Evolutionary conservation across 2,113 vertebrate genomes (phyloP).

Genomic region (Gymnarchus niloticus): DNA sequence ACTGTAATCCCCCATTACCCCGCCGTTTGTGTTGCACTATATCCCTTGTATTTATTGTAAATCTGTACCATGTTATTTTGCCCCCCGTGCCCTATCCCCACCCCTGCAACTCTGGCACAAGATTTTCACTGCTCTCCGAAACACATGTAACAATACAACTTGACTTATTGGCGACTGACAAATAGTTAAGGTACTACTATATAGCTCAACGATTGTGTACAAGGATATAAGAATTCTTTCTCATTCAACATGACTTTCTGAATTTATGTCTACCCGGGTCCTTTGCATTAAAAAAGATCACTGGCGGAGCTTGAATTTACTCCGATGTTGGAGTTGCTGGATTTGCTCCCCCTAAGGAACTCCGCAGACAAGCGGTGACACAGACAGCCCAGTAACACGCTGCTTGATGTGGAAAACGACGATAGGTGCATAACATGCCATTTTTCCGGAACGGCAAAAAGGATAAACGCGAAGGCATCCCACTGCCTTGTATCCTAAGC

Average conservation of each 20-base stretch:
- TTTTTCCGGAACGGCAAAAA: constrained; percentile 22
- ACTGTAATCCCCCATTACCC: no score
- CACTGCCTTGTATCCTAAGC: constrained; percentile 37
- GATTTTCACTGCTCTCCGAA: constrained; percentile 42
- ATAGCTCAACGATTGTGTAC: constrained; percentile 58
- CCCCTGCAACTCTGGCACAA: no score
- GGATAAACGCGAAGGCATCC: constrained; percentile 37
- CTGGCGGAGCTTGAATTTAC: constrained; percentile 42
- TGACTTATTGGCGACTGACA: constrained; percentile 53
- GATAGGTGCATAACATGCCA: constrained; percentile 17
- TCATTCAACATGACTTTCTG: constrained; percentile 49
- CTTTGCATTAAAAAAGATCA: constrained; percentile 34
- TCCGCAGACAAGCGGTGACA: constrained; percentile 6
- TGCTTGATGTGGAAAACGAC: constrained; percentile 28
- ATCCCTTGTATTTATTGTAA: no score
- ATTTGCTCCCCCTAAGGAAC: neutral
- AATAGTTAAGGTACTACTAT: constrained; percentile 61
- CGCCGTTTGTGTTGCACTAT: no score
- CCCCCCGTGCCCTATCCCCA: no score
- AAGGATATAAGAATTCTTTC: constrained; percentile 60
- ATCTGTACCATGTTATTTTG: no score
- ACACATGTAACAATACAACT: no score
- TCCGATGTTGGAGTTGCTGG: constrained; percentile 52
- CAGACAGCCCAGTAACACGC: constrained; percentile 20
- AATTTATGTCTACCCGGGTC: constrained; percentile 58